Percentiles rank a stretch among this genome's conserved stretches.
These are phyloP conservation scores for Tortrix viridana DNA, from an alignment of 2,888 invertebrate genomes.

Conservation along the genomic window DNA sequence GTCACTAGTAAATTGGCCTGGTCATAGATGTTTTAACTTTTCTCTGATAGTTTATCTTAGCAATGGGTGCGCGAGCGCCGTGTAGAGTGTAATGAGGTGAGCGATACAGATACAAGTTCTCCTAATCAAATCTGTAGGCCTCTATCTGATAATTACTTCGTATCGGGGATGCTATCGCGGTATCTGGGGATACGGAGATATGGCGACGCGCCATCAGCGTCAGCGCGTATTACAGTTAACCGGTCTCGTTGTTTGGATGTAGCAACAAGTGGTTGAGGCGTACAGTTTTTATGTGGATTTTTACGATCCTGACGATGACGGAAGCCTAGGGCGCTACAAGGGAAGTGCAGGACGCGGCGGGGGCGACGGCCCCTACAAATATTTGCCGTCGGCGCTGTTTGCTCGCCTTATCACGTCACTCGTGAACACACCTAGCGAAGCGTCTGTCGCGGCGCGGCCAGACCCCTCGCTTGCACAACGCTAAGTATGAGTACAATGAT, in stretches of 20 bases:
- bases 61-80: conserved; percentile 49
- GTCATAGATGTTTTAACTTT: conserved; percentile 42
- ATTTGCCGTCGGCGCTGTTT: conserved; percentile 68
- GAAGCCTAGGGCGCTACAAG: conserved; percentile 35
- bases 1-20: conserved; percentile 23
- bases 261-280: background rate
- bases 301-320: conserved; percentile 4
- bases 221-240: conserved; percentile 11
- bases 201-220: conserved; percentile 41
- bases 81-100: conserved; percentile 60
- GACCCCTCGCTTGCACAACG: conserved; percentile 43
- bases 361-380: conserved; percentile 65
- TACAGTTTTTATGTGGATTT: conserved; percentile 5
- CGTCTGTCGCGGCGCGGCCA: conserved; percentile 36
- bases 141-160: conserved; percentile 78
- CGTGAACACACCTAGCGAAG: conserved; percentile 58
- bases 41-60: conserved; percentile 41
- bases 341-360: conserved; percentile 41
- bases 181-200: conserved; percentile 65
- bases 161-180: conserved; percentile 76
- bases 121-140: conserved; percentile 76
- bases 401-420: conserved; percentile 65
- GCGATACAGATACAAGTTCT: conserved; percentile 64
- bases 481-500: too few relatives aligned
- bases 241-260: conserved; percentile 6